These are phyloP conservation scores for Anas bahamensis DNA, from an alignment of 2,797 vertebrate genomes.

Conservation along the genomic window DNA sequence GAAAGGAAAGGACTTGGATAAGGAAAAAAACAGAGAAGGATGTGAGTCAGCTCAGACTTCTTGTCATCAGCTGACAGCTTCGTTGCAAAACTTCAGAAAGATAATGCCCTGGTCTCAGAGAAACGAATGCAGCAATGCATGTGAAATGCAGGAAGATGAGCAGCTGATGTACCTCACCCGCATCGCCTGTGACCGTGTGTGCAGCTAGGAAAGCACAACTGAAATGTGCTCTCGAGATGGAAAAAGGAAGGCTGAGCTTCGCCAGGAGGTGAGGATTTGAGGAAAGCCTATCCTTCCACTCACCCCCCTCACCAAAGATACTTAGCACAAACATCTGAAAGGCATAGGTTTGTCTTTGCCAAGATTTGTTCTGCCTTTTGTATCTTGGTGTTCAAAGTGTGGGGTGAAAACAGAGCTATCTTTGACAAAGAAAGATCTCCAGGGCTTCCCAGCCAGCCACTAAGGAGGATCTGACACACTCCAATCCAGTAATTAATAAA, in stretches of 20 bases:
- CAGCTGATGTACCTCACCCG: background rate
- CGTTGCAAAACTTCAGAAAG: background rate
- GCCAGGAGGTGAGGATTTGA: background rate
- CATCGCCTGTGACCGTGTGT: background rate
- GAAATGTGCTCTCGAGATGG: background rate
- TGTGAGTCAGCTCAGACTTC: constrained; percentile 50
- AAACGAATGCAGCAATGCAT: background rate
- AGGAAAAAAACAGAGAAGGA: background rate
- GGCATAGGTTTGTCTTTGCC: background rate
- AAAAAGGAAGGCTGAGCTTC: background rate
- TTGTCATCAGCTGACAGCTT: background rate
- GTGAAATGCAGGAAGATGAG: background rate
- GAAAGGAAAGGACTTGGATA: constrained; percentile 16
- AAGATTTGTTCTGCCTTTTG: background rate
- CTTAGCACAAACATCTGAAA: background rate
- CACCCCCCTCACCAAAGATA: background rate
- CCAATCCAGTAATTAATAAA: background rate
- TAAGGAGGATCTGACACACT: background rate
- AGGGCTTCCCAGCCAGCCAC: background rate
- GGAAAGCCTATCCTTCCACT: background rate
- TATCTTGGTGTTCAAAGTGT: background rate
- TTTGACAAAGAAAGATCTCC: background rate
- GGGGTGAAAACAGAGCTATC: background rate
- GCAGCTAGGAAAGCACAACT: background rate
- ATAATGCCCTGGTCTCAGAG: background rate